Base-by-base conservation (phyloP, 2,113 vertebrate species). In the Stegastes partitus region DNA sequence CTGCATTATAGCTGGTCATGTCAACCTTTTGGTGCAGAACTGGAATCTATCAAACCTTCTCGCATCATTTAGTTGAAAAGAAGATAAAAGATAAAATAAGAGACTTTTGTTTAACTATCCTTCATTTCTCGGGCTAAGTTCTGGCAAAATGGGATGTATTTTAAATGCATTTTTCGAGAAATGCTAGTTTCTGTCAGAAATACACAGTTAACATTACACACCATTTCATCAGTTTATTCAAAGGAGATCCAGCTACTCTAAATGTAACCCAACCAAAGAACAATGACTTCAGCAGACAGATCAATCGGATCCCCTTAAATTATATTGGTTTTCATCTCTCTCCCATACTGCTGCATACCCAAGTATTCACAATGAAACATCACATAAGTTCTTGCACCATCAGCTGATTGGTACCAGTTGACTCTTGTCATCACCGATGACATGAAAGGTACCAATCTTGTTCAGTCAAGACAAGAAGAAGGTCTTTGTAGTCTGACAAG, bases 11-110 rank as follows among this genome's bases (percentile, higher is more conserved):
- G 49, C 3, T 67, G 54, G 18, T 34, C 45, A 31, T 8, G n/a
- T 59, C 44, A 22, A 54, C 28, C n/a, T 68, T 37, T 49, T 63
- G 0, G 39, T 28, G 51, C 58, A 64, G 22, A 78, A n/a, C 25
- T 56, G 21, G 12, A 5, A 64, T 55, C 31, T 47, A 21, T n/a
- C 28, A 50, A 16, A 49, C 26, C 31, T 6, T 21, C 31, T 63
- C 23, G 37, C 39, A 39, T 50, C 19, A n/a, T 9, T n/a, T 22
- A 21, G 22, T 26, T n/a, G 45, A 70, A 70, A 70, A 45, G 50
- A 44, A 45, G 39, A 57, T n/a, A 23, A n/a, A 53, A 70, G 31
- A 56, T 54, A 11, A 54, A 45, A 23, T 3, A 31, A n/a, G 57
- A 63, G n/a, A 1, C 15, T 58, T 59, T 54, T 25, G 39, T 23